These are phyloP conservation scores for Podarcis muralis DNA, from an alignment of 2,113 vertebrate species.

Conservation along the genomic window DNA sequence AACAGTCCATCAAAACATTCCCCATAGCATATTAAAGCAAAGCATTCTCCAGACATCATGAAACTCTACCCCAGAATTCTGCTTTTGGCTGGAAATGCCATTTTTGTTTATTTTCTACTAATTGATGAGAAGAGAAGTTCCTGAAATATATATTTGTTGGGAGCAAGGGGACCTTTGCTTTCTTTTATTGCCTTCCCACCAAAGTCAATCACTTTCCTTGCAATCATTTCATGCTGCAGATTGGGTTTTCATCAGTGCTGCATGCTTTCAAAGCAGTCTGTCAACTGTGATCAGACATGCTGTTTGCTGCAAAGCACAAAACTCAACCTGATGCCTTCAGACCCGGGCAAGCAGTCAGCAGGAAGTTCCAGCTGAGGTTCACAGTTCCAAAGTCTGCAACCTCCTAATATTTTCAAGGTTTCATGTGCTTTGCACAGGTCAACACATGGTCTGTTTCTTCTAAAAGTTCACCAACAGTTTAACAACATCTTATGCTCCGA, in stretches of 20 bases:
- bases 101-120: conserved; percentile 58
- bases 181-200: conserved; percentile 58
- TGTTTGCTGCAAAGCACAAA: conserved; percentile 48
- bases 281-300: conserved; percentile 75
- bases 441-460: conserved; percentile 46
- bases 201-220: conserved; percentile 43
- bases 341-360: conserved; percentile 40
- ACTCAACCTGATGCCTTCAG: conserved; percentile 65
- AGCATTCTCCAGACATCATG: not conserved
- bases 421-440: conserved; percentile 50
- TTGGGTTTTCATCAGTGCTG: conserved; percentile 60
- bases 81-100: conserved; percentile 4
- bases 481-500: conserved; percentile 2
- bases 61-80: not conserved
- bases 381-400: conserved; percentile 61
- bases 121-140: conserved; percentile 49
- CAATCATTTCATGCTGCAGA: conserved; percentile 64
- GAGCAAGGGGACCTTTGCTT: conserved; percentile 38
- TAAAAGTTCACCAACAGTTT: conserved; percentile 50
- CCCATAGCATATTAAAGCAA: not conserved
- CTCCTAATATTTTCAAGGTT: conserved; percentile 68
- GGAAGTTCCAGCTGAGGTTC: conserved; percentile 72
- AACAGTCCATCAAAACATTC: not conserved
- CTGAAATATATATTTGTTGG: conserved; percentile 56
- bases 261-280: conserved; percentile 69